Base-by-base conservation (phyloP, 2,113 vertebrate species). In the Colistium nudipinnis region DNA sequence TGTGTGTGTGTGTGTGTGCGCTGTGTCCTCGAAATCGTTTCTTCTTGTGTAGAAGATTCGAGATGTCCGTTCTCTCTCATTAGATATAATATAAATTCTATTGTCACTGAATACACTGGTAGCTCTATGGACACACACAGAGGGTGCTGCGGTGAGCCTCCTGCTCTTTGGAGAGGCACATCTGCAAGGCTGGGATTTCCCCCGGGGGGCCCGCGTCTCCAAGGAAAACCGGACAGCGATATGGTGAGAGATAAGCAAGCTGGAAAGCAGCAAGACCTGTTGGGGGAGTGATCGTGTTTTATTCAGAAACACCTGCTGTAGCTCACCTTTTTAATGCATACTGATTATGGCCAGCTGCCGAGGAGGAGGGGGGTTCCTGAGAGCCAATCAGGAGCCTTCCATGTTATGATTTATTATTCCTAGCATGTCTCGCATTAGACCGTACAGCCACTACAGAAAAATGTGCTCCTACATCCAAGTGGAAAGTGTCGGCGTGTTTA, bases 291-390 rank as follows among this genome's bases (percentile, higher is more conserved):
- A 66, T 17, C 75, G 79, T 87, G 45, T 63, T 68, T 87, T 83
- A 84, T 88, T 84, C 75, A 76, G 25, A 71, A 80, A 81, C 81
- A 85, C 56, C 74, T 79, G 84, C 76, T 65, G 53, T 64, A 75
- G 81, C 74, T 68, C 68, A 27, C 2, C 62, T 25, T 69, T 78
- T 76, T 57, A 80, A 83, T 83, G 77, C 75, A 77, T 72, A 74
- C 63, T 60, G 35, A 79, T 71, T 20, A 69, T 28, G 53, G 55
- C 33, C 68, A 71, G 59, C 67, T 81, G 73, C 64, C 28, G 27
- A 20, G 7, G 38, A 38, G 69, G 39, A 17, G 28, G 68, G n/a
- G 30, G 49, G 59, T 17, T 41, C 10, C 44, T 44, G 51, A 72
- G 60, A 67, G 38, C 13, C 43, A 43, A 65, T 61, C 36, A 49